A percentile compares a stretch with the other conserved stretches of the same genome.
Conservation (phyloP, 2,113 vertebrate genomes). For the Amphilophus citrinellus region DNA sequence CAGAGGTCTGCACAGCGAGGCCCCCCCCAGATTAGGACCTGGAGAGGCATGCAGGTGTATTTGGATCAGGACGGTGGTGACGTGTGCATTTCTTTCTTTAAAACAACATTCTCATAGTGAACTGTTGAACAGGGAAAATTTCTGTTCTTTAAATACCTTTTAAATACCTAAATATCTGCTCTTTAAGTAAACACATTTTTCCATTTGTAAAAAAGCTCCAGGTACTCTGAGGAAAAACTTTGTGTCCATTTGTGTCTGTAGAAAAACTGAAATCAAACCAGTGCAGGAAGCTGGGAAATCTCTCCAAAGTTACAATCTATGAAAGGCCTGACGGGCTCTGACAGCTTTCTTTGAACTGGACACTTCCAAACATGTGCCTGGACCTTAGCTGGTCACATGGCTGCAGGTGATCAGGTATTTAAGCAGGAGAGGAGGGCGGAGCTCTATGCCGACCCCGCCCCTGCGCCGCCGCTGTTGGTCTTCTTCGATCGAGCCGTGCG, state of each 20-base stretch:
- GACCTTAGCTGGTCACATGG: background rate
- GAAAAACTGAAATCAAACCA: background rate
- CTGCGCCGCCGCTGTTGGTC: conserved; percentile 24
- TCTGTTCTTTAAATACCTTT: no score
- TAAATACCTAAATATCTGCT: background rate
- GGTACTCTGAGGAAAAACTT: background rate
- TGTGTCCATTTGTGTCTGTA: background rate
- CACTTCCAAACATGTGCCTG: conserved; percentile 4
- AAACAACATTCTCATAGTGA: no score
- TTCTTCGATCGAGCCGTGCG: conserved; percentile 25
- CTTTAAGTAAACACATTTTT: background rate
- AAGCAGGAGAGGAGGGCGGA: background rate
- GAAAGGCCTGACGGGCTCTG: background rate
- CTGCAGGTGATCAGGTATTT: conserved; percentile 5
- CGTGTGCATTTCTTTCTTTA: no score
- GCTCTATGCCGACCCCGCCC: conserved; percentile 54
- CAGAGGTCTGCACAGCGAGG: no score
- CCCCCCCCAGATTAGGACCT: no score
- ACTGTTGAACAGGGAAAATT: no score
- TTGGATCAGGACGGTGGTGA: no score
- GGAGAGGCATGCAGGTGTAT: no score
- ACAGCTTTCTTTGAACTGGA: background rate
- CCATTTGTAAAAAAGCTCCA: background rate
- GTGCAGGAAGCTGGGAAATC: background rate
- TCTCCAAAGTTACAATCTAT: background rate